phyloP scores from a whole-genome alignment of 1,140 invertebrate species.

The Trachymyrmex septentrionalis region DNA sequence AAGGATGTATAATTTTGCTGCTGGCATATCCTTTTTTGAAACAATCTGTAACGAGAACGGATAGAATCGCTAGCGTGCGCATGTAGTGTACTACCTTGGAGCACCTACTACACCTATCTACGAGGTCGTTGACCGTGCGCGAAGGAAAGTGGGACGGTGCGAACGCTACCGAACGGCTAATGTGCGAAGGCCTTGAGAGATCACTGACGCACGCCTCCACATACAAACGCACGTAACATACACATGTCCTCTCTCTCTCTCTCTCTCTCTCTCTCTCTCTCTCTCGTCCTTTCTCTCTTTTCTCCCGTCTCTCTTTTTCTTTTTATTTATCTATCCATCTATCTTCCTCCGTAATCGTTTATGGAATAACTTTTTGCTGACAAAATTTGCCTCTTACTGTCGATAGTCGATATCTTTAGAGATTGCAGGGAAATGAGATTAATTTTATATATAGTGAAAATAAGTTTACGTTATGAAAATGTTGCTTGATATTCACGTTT shows the following conservation, averaged over 20 bases:
- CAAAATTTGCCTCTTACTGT: background rate
- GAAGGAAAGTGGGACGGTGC: constrained; percentile 86
- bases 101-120: constrained; percentile 81
- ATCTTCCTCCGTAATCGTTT: background rate
- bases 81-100: constrained; percentile 83
- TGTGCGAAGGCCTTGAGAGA: constrained; percentile 80
- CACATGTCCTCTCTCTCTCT: background rate
- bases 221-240: constrained; percentile 51
- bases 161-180: constrained; percentile 80
- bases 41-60: constrained; percentile 55
- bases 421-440: background rate
- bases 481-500: background rate
- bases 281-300: background rate
- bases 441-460: background rate
- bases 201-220: constrained; percentile 76
- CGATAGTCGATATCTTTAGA: constrained; percentile 16
- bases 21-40: background rate
- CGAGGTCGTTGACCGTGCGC: constrained; percentile 84
- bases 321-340: background rate
- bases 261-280: constrained; percentile 27
- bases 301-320: background rate
- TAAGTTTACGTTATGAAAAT: background rate
- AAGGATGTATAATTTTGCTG: background rate
- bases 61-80: constrained; percentile 59
- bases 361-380: background rate